Percentiles rank a stretch among this genome's conserved stretches.
Conservation (phyloP, 2,888 invertebrate genomes). For the Zonitis immaculata region DNA sequence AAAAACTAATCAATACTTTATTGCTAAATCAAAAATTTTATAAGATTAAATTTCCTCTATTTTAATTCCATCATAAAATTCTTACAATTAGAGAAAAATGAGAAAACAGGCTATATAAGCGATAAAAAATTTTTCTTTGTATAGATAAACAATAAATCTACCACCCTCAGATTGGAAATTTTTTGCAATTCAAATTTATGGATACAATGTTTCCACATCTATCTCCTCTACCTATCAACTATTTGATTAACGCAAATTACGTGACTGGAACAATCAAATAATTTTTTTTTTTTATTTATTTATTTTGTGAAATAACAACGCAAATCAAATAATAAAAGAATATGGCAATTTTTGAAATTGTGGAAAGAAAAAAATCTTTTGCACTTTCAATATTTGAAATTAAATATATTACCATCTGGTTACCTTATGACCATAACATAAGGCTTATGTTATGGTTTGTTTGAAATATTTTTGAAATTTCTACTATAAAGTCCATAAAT, state of each 20-base stretch:
- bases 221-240: constrained; percentile 13
- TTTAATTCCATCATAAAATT: background rate
- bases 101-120: no score
- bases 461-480: no score
- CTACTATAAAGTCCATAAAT: background rate
- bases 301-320: background rate
- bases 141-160: no score
- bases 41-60: no score
- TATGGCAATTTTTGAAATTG: background rate
- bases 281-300: no score
- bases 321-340: constrained; percentile 12
- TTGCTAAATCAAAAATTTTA: background rate
- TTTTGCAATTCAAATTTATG: constrained; percentile 17
- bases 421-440: no score
- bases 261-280: constrained; percentile 23
- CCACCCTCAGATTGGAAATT: constrained; percentile 1
- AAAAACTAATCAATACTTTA: background rate
- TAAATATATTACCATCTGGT: background rate
- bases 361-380: background rate
- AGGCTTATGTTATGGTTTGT: background rate
- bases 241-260: constrained; percentile 24
- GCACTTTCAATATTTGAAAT: background rate
- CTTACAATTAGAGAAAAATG: no score
- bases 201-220: constrained; percentile 1
- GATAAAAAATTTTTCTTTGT: no score